Evolutionary conservation across 2,797 vertebrate genomes (phyloP), one percentile per base, ranked within the genome.

Genomic region (Gadopsis bispinosus): DNA sequence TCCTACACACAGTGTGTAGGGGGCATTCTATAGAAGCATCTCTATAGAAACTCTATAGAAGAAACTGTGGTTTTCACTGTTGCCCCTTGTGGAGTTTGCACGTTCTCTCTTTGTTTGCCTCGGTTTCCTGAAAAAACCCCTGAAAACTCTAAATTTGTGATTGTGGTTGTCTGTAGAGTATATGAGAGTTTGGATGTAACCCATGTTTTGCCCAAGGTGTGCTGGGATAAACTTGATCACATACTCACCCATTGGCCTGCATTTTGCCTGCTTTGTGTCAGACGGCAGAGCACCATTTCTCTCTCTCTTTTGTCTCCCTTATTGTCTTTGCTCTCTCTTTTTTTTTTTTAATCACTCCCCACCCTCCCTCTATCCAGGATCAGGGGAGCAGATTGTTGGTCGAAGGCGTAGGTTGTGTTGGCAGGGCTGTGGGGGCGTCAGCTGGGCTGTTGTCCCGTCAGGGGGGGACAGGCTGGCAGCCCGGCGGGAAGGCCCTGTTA

Each of bases 381-480:
- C 48, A 81, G 82, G 95, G 94, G 93, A 97, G 95, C 97, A 96
- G 96, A 97, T 97, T 98, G 96, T 91, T 92, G 94, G 96, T 95
- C 60, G 69, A 95, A 96, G 94, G 95, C 94, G 92, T 93, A 88
- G 95, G 89, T 84, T 95, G 95, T 95, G 95, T 96, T 97, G 96
- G 96, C 95, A 95, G 94, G 90, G 94, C 95, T 89, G 93, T 95
- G 76, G 95, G 96, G 96, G 97, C 91, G 96, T 98, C 97, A 97
- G 96, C 96, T 98, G 97, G 97, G 96, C 96, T 96, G 95, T 96
- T 96, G 97, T 97, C 92, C 90, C 69, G 75, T 92, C 85, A 85
- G 83, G 84, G 90, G 95, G 96, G 95, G 96, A 96, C 97, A 98
- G 97, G 94, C 97, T 98, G 98, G 96, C 97, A 95, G 97, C 97